Percentiles rank a stretch among this genome's conserved stretches.
Evolutionary conservation across 2,797 vertebrate species (phyloP).

Genomic region (Graptemys geographica): DNA sequence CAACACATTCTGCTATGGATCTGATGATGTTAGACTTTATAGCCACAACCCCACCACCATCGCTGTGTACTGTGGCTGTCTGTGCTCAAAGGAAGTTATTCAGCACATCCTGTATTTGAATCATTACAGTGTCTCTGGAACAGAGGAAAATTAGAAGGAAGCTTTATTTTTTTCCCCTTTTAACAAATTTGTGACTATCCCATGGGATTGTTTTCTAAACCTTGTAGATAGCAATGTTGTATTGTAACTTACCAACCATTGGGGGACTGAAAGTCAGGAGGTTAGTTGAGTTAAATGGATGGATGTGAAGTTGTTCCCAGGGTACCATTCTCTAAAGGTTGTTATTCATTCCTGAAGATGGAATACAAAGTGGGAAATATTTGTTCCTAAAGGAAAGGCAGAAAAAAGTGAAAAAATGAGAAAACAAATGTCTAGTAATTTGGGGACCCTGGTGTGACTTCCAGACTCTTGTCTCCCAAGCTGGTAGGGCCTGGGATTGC

Average conservation of each 20-base stretch:
- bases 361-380: neutral
- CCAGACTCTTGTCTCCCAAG: accelerated
- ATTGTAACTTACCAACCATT: accelerated
- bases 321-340: neutral
- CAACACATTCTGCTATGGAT: accelerated
- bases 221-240: neutral
- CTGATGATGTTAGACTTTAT: neutral
- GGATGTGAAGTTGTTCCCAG: neutral
- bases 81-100: neutral
- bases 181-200: neutral
- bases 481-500: neutral
- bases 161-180: neutral
- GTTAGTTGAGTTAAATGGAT: neutral
- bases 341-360: neutral
- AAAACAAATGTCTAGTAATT: accelerated
- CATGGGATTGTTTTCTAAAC: neutral
- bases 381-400: neutral
- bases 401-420: neutral
- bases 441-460: neutral
- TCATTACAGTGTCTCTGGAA: neutral
- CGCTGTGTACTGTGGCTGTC: neutral
- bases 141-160: neutral
- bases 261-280: neutral
- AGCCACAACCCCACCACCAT: neutral
- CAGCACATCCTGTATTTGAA: neutral